A percentile compares a stretch with the other conserved stretches of the same genome.
phyloP scores from a whole-genome alignment of 2,888 invertebrate species.

The Synergus japonicus region DNA sequence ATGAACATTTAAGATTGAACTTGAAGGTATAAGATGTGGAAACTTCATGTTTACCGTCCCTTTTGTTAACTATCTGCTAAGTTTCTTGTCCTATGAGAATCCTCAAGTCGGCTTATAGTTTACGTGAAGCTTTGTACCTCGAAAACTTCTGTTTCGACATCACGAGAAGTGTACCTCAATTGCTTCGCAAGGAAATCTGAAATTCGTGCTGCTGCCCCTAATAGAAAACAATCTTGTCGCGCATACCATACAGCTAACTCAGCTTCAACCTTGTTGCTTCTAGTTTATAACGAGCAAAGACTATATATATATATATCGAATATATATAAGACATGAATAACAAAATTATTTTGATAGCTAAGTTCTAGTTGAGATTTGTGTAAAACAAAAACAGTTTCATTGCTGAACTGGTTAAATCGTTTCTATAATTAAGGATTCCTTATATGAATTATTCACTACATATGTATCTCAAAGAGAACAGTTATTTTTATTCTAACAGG shows the following conservation, averaged over 20 bases:
- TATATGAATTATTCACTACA: too few species aligned
- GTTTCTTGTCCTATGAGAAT: conserved; percentile 45
- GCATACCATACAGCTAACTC: conserved; percentile 35
- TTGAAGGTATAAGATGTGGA: conserved; percentile 20
- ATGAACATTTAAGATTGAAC: not conserved
- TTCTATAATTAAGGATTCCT: too few species aligned
- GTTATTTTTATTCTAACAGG: not conserved
- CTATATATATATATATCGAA: too few species aligned
- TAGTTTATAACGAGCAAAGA: not conserved
- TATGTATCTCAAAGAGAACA: not conserved
- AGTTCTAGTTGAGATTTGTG: too few species aligned
- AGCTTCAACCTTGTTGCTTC: not conserved
- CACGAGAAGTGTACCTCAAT: conserved; percentile 45
- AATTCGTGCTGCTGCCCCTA: conserved; percentile 46
- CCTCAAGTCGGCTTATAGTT: conserved; percentile 50
- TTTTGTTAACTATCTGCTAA: conserved; percentile 49
- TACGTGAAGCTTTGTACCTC: conserved; percentile 41
- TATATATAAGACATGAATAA: not conserved
- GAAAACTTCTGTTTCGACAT: conserved; percentile 47
- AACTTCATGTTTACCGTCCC: conserved; percentile 38
- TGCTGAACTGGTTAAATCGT: too few species aligned
- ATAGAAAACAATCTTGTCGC: conserved; percentile 50
- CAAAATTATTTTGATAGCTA: not conserved
- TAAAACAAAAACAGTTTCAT: too few species aligned
- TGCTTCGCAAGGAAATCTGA: conserved; percentile 48